Base-by-base conservation (phyloP, 2,888 invertebrate genomes). In the Balanococcus diminutus region DNA sequence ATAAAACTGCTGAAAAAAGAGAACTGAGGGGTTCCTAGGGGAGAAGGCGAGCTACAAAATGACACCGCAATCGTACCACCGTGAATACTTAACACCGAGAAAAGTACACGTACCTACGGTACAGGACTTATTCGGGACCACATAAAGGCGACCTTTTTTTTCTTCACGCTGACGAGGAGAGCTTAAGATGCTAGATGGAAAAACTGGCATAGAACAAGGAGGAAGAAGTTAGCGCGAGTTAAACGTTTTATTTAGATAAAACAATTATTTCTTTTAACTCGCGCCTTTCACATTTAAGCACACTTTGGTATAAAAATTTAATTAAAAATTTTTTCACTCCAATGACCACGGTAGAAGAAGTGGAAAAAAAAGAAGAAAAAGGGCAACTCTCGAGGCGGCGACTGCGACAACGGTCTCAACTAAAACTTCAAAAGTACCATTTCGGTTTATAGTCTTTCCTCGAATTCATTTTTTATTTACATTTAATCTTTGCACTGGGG, bases 201-300 rank as follows among this genome's bases (percentile, higher is more conserved):
- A 56, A 9, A 11, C 56, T 8, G 51, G 51, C 19, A 22, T n/a
- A n/a, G n/a, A n/a, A n/a, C n/a, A 56, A 56, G 22, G 28, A 67
- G 67, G 19, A 67, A 67, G 28, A 67, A 67, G 28, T 67, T 67
- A 28, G 14, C 67, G 67, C 75, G 36, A 79, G 19, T 79, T 79
- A 36, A 79, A 79, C 36, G 75, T 79, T 79, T 79, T 79, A 79
- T 79, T 79, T 79, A 79, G 75, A 79, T 79, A 79, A 79, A 31
- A 79, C 75, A 79, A 79, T 79, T 36, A 36, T 79, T 36, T 79
- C 36, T 79, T 36, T 79, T 79, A 32, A 79, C 36, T 36, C 75
- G 75, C 75, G 75, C 75, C 75, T 79, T 79, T 79, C 75, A 79
- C 75, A 79, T 19, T 79, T 79, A 79, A 79, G 36, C 75, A 31